A percentile compares a stretch with the other conserved stretches of the same genome.
Conservation (phyloP, 2,888 invertebrate species). For the Pandemis corylana region DNA sequence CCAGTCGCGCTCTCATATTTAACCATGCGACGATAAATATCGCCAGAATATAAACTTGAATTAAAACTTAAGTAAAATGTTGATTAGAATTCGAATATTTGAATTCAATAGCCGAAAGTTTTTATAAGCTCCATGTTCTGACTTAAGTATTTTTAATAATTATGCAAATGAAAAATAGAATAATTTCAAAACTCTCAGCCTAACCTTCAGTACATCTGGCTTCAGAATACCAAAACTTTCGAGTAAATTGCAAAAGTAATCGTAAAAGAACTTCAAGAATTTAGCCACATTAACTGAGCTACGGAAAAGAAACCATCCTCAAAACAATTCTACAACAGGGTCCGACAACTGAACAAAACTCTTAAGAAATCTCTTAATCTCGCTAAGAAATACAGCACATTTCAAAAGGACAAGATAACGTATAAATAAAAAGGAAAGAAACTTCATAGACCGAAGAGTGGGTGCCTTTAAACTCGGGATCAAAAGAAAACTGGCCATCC, state of each 20-base stretch:
- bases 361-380: constrained; percentile 41
- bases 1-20: too few species aligned
- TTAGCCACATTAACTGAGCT: constrained; percentile 18
- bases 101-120: too few species aligned
- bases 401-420: constrained; percentile 40
- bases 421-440: constrained; percentile 62
- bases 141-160: too few species aligned
- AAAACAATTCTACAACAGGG: constrained; percentile 35
- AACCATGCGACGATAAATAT: too few species aligned
- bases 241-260: constrained; percentile 3
- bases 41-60: too few species aligned
- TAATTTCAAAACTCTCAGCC: background rate
- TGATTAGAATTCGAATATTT: too few species aligned
- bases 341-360: constrained; percentile 29
- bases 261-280: constrained; percentile 1
- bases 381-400: constrained; percentile 40
- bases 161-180: too few species aligned
- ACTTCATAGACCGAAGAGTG: constrained; percentile 55
- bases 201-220: background rate
- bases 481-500: constrained; percentile 61
- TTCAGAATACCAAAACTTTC: background rate
- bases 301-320: constrained; percentile 6
- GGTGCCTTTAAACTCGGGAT: constrained; percentile 59
- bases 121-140: too few species aligned
- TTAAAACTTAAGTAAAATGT: too few species aligned